These are phyloP conservation scores for Gasteruption jaculator DNA, from an alignment of 2,888 invertebrate species.

Conservation along the genomic window DNA sequence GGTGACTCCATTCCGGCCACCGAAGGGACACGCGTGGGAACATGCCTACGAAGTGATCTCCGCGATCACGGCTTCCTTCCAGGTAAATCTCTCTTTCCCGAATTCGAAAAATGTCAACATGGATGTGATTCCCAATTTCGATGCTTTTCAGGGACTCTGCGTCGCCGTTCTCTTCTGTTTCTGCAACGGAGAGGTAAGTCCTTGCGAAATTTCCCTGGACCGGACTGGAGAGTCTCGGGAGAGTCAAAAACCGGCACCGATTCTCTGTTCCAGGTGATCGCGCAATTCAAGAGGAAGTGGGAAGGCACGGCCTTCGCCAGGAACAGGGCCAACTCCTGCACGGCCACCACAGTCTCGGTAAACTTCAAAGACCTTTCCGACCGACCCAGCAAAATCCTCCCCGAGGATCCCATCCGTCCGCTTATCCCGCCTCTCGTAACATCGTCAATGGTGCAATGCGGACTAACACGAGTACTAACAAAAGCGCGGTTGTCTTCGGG, in stretches of 20 bases:
- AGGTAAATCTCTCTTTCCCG: slow-evolving; percentile 58
- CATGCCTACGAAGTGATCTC: slow-evolving; percentile 78
- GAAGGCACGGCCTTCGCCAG: slow-evolving; percentile 65
- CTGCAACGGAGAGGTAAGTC: slow-evolving; percentile 87
- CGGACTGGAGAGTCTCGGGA: slow-evolving; percentile 3
- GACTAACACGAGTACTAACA: slow-evolving; percentile 27
- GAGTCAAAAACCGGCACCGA: slow-evolving; percentile 1
- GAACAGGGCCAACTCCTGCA: slow-evolving; percentile 78
- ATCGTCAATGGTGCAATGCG: slow-evolving; percentile 47
- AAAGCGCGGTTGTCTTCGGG: too few species aligned
- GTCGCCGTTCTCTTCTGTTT: slow-evolving; percentile 91
- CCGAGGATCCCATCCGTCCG: neutral
- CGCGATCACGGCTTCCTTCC: slow-evolving; percentile 83
- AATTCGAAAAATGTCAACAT: neutral
- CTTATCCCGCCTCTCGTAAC: slow-evolving; percentile 20
- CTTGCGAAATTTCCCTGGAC: slow-evolving; percentile 7
- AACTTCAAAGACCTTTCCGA: slow-evolving; percentile 24
- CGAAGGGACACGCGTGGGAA: slow-evolving; percentile 66
- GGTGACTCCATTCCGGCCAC: slow-evolving; percentile 79
- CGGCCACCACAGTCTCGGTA: slow-evolving; percentile 85
- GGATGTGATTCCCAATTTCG: neutral
- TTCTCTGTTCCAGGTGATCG: slow-evolving; percentile 57
- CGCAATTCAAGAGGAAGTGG: slow-evolving; percentile 80
- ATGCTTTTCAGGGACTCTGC: slow-evolving; percentile 71
- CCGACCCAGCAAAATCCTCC: slow-evolving; percentile 4